Evolutionary conservation across 2,797 vertebrate genomes (phyloP).

Genomic region (Characodon lateralis): DNA sequence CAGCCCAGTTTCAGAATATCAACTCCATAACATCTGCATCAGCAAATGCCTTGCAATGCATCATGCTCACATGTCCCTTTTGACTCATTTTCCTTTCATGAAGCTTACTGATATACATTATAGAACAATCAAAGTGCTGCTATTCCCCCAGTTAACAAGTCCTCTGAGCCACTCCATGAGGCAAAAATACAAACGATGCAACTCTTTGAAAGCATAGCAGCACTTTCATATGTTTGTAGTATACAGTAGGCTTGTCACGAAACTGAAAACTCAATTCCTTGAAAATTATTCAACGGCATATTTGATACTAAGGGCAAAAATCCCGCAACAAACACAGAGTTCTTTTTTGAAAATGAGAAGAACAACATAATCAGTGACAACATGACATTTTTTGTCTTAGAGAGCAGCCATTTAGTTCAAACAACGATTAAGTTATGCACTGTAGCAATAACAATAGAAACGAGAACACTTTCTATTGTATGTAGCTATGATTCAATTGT

Average conservation of each 20-base stretch:
- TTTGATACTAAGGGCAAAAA: neutral
- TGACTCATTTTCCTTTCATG: constrained; percentile 28
- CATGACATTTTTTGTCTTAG: too few relatives aligned
- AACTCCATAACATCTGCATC: constrained; percentile 54
- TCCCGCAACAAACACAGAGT: neutral
- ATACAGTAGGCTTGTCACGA: neutral
- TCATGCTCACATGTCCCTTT: constrained; percentile 48
- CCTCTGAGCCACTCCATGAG: neutral
- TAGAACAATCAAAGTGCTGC: constrained; percentile 11
- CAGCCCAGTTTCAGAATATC: constrained; percentile 60
- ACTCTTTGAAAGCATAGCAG: neutral
- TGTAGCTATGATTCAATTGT: too few relatives aligned
- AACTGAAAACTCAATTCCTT: neutral
- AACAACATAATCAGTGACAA: too few relatives aligned
- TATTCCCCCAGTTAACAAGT: neutral
- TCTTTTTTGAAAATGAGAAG: neutral
- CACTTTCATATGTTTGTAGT: neutral
- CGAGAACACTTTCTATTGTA: too few relatives aligned
- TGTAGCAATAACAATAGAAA: too few relatives aligned
- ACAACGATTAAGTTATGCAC: too few relatives aligned
- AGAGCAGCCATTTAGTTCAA: too few relatives aligned
- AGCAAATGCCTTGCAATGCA: constrained; percentile 61
- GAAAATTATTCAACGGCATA: neutral
- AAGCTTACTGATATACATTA: constrained; percentile 26
- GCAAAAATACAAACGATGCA: neutral